A percentile compares a stretch with the other conserved stretches of the same genome.
Evolutionary conservation across 2,888 invertebrate species (phyloP).

Genomic region (Panorpa germanica): DNA sequence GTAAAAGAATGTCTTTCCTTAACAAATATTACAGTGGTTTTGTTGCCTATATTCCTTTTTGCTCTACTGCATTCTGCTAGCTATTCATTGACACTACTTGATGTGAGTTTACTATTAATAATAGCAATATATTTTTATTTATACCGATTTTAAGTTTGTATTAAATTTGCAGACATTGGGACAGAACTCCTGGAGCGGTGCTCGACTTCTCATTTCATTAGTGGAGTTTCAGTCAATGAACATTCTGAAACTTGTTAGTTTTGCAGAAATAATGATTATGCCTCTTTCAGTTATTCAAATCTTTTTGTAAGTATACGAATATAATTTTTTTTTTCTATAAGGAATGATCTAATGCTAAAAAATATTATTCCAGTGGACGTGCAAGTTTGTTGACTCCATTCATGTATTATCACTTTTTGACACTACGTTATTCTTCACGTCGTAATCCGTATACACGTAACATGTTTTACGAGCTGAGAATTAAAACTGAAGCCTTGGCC

Average conservation of each 20-base stretch:
- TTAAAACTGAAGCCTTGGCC: conserved; percentile 47
- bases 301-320: conserved; percentile 52
- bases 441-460: conserved; percentile 92
- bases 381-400: conserved; percentile 84
- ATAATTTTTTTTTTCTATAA: conserved; percentile 7
- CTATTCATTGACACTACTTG: conserved; percentile 74
- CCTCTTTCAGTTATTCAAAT: conserved; percentile 64
- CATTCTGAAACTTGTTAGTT: conserved; percentile 77
- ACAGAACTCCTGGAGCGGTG: conserved; percentile 82
- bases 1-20: conserved; percentile 17
- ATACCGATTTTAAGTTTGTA: too few species aligned
- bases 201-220: conserved; percentile 66
- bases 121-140: too few species aligned
- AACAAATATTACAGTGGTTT: conserved; percentile 51
- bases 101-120: conserved; percentile 65
- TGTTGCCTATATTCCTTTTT: conserved; percentile 82
- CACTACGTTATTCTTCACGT: conserved; percentile 78
- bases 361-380: conserved; percentile 50
- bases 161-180: conserved; percentile 52
- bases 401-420: conserved; percentile 92
- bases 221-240: conserved; percentile 82
- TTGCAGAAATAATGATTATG: conserved; percentile 85
- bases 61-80: conserved; percentile 83
- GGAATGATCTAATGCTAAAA: conserved; percentile 7
- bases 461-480: conserved; percentile 75